Base-by-base conservation (phyloP, 2,797 vertebrate species). In the Ctenopoma multispine region DNA sequence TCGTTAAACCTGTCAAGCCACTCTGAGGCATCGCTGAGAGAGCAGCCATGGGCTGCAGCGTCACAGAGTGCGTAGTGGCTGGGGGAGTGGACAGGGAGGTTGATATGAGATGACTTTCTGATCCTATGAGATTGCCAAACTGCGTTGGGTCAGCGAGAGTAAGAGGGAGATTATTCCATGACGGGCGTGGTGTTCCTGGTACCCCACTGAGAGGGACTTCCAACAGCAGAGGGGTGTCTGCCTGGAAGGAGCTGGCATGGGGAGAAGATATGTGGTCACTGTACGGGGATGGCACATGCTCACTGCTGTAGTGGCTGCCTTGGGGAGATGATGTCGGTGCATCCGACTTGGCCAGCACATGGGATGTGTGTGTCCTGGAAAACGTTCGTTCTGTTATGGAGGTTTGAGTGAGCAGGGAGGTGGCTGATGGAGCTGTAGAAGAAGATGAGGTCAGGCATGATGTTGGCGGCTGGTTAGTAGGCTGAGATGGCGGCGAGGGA, bases 61-160 rank as follows among this genome's bases (percentile, higher is more conserved):
- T 96, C 90, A 96, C 96, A 81, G 97, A 97, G 94, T 96, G 96
- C 75, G 96, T 95, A 79, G 95, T 95, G 90, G 96, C 95, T 40
- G 97, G 97, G 18, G 98, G 97, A 6, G 98, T 99, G 90, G 98
- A 98, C 46, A 99, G 94, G 68, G 98, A 96, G 2, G 98, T 99
- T 92, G 98, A 98, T 65, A 99, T 95, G 81, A 99, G 96, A 89
- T 98, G 98, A 88, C 96, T 95, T 75, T 99, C 98, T 40, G 97
- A 93, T 75, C 95, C 95, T 1, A 98, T 94, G 81, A 99, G 96
- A 93, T 94, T 96, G 87, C 97, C 96, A 72, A 98, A 99, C 61
- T 96, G 96, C 53, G 96, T 90, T 55, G 97, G 95, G 79, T 99
- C 98, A 1, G 96, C 92, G 44, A 99, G 93, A 79, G 94, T 95